Percentiles rank a stretch among this genome's conserved stretches.
Evolutionary conservation across 2,113 vertebrate species (phyloP).

Genomic region (Acrocephalus kingi): DNA sequence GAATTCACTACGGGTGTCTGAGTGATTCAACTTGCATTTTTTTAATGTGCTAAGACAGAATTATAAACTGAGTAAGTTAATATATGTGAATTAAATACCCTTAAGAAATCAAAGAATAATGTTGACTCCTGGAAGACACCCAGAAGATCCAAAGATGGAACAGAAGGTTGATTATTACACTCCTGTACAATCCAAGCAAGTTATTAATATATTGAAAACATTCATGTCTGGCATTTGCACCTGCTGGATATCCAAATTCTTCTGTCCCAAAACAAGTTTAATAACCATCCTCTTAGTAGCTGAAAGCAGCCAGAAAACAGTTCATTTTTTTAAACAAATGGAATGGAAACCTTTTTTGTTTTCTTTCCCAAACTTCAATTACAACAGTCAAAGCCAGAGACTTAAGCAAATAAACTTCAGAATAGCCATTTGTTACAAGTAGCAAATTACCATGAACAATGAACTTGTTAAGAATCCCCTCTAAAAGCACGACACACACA

Average conservation of each 20-base stretch:
- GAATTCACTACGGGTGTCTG: conserved; percentile 31
- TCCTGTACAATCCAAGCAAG: neutral
- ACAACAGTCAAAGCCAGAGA: conserved; percentile 66
- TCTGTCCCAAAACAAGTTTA: conserved; percentile 24
- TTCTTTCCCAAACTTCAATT: conserved; percentile 8
- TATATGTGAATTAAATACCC: conserved; percentile 9
- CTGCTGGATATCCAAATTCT: conserved; percentile 33
- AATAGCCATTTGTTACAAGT: conserved; percentile 53
- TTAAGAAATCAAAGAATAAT: conserved; percentile 28
- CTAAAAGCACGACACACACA: conserved; percentile 75
- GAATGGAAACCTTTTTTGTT: neutral
- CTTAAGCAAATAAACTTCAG: conserved; percentile 51
- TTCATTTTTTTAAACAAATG: neutral
- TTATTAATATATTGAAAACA: conserved; percentile 8
- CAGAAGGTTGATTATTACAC: conserved; percentile 27
- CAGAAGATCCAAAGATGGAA: conserved; percentile 39
- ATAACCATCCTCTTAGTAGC: conserved; percentile 4
- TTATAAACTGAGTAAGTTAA: neutral
- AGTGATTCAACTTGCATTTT: neutral
- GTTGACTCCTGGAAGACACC: conserved; percentile 12
- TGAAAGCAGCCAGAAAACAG: conserved; percentile 49
- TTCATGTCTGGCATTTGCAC: conserved; percentile 16
- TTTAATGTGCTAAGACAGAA: neutral
- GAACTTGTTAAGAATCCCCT: conserved; percentile 46
- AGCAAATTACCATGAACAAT: conserved; percentile 54